Percentiles rank a stretch among this genome's conserved stretches.
Evolutionary conservation across 2,888 invertebrate species (phyloP).

Genomic region (Apodemia duryi): DNA sequence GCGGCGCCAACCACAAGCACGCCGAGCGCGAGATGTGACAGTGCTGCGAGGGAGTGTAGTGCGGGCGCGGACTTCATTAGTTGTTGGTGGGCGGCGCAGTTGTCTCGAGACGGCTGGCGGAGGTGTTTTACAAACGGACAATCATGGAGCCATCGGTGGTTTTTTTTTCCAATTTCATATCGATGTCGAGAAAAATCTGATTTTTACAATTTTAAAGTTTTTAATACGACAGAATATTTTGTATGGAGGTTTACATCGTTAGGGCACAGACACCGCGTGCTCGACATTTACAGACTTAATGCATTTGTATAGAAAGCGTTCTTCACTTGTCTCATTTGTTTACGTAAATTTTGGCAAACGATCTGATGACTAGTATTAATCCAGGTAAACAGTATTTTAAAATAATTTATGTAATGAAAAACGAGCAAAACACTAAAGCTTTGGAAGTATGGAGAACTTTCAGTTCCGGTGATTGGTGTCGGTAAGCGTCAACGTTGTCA

Average conservation of each 20-base stretch:
- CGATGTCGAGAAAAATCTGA: slow-evolving; percentile 20
- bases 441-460: too few relatives aligned
- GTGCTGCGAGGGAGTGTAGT: background rate
- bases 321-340: background rate
- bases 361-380: background rate
- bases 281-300: background rate
- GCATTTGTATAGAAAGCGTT: background rate
- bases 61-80: background rate
- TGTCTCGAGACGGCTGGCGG: background rate
- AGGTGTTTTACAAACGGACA: slow-evolving; percentile 3
- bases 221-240: slow-evolving; percentile 32
- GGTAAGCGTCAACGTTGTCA: too few relatives aligned
- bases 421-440: too few relatives aligned
- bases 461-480: too few relatives aligned
- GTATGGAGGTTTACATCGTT: slow-evolving; percentile 40
- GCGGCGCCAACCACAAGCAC: slow-evolving; percentile 22
- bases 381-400: background rate
- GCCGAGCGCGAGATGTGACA: slow-evolving; percentile 4
- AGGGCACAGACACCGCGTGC: background rate
- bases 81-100: too few relatives aligned
- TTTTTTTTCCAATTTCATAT: slow-evolving; percentile 25
- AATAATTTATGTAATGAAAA: background rate
- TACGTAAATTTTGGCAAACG: background rate
- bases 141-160: background rate
- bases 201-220: slow-evolving; percentile 22